phyloP scores from a whole-genome alignment of 1,140 invertebrate species.

The Hyposmocoma kahamanoa region DNA sequence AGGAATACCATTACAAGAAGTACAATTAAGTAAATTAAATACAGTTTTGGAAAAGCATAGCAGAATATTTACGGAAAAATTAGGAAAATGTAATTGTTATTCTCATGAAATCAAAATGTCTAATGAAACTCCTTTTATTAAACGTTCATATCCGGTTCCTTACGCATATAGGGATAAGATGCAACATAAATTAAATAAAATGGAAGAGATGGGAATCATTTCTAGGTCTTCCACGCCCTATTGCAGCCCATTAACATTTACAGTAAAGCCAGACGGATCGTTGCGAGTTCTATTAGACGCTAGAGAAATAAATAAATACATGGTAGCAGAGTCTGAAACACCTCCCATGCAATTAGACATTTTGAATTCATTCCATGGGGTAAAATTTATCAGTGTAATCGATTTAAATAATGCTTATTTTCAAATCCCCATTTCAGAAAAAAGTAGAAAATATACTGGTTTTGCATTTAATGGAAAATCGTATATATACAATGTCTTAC shows the following conservation, averaged over 20 bases:
- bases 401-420: constrained; percentile 48
- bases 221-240: constrained; percentile 29
- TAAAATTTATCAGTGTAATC: constrained; percentile 31
- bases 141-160: constrained; percentile 29
- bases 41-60: constrained; percentile 4
- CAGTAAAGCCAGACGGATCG: constrained; percentile 26
- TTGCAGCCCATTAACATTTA: constrained; percentile 31
- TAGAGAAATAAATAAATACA: background rate
- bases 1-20: background rate
- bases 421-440: constrained; percentile 31
- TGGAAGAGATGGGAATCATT: constrained; percentile 21
- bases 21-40: background rate
- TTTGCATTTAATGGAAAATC: constrained; percentile 34
- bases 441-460: constrained; percentile 34
- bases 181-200: constrained; percentile 18
- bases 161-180: constrained; percentile 22
- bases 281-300: constrained; percentile 19
- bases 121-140: constrained; percentile 18
- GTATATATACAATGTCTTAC: constrained; percentile 40
- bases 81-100: constrained; percentile 20
- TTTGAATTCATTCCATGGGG: constrained; percentile 24
- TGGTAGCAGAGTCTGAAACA: constrained; percentile 14
- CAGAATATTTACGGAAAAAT: constrained; percentile 11
- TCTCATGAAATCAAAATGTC: constrained; percentile 26
- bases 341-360: constrained; percentile 30